Percentiles rank a stretch among this genome's conserved stretches.
Evolutionary conservation across 30 jellyfish, hydroid and myxozoan species (phyloP).

Genomic region (Aurelia aurita complex sp. Pacific): DNA sequence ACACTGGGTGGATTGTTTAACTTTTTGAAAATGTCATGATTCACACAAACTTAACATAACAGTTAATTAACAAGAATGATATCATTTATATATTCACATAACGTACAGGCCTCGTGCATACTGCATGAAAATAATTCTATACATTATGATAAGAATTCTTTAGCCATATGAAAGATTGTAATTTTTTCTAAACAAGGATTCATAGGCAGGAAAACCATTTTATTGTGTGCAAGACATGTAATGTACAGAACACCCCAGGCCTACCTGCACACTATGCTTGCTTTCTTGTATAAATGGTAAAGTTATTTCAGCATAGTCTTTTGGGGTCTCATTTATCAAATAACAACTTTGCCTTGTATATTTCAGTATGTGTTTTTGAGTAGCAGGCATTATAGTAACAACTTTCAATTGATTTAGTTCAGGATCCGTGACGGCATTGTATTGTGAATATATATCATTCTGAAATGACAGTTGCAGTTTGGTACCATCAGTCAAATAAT

Average conservation of each 20-base stretch:
- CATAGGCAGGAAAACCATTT: not conserved
- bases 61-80: too few species aligned
- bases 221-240: not conserved
- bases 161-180: too few species aligned
- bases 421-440: conserved; percentile 55
- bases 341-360: conserved; percentile 61
- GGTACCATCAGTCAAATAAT: conserved; percentile 47
- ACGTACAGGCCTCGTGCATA: not conserved
- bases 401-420: conserved; percentile 52
- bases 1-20: too few species aligned
- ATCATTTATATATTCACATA: not conserved
- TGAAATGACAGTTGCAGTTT: conserved; percentile 21
- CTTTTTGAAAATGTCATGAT: too few species aligned
- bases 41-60: too few species aligned
- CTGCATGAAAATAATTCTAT: too few species aligned
- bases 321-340: conserved; percentile 77
- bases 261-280: conserved; percentile 76
- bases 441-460: conserved; percentile 84
- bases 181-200: too few species aligned
- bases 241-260: not conserved
- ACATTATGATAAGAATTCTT: not conserved
- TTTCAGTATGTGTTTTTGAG: conserved; percentile 76
- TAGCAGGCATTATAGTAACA: conserved; percentile 77
- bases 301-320: conserved; percentile 63
- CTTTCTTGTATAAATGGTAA: conserved; percentile 65